Evolutionary conservation across 2,888 invertebrate species (phyloP).

Genomic region (Dicycla oo): DNA sequence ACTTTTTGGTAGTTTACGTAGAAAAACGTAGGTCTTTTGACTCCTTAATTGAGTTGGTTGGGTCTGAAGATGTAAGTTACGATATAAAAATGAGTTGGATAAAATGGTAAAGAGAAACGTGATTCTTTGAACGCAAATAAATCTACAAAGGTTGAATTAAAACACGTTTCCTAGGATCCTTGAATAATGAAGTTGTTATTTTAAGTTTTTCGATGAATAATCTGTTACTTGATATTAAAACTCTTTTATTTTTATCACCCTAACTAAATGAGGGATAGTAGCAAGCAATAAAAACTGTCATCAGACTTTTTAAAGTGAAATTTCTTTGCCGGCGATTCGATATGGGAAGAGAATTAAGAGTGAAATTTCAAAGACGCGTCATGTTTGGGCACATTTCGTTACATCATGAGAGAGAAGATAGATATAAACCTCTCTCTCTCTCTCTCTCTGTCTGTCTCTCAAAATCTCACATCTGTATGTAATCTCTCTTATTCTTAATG

Average conservation of each 20-base stretch:
- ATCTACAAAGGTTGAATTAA: not conserved
- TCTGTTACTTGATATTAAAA: not conserved
- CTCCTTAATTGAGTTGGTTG: conserved; percentile 38
- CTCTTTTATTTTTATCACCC: not conserved
- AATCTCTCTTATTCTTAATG: too few species aligned
- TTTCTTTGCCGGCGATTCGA: too few species aligned
- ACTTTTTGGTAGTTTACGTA: conserved; percentile 24
- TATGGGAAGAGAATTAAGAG: too few species aligned
- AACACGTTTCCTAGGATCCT: conserved; percentile 2
- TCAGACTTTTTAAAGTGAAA: not conserved
- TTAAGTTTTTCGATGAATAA: not conserved
- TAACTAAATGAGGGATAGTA: not conserved
- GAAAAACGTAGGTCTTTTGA: conserved; percentile 27
- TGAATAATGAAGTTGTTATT: not conserved
- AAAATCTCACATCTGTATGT: too few species aligned
- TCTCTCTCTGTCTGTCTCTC: too few species aligned
- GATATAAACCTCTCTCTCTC: too few species aligned
- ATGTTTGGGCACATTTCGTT: too few species aligned
- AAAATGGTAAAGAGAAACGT: conserved; percentile 5
- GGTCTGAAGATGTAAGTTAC: conserved; percentile 24
- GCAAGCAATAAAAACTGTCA: not conserved
- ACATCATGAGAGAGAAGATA: too few species aligned
- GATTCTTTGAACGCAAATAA: conserved; percentile 5
- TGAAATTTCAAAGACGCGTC: too few species aligned
- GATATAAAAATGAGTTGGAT: conserved; percentile 27